Base-by-base conservation (phyloP, 2,797 vertebrate genomes). In the Macrochelys suwanniensis region DNA sequence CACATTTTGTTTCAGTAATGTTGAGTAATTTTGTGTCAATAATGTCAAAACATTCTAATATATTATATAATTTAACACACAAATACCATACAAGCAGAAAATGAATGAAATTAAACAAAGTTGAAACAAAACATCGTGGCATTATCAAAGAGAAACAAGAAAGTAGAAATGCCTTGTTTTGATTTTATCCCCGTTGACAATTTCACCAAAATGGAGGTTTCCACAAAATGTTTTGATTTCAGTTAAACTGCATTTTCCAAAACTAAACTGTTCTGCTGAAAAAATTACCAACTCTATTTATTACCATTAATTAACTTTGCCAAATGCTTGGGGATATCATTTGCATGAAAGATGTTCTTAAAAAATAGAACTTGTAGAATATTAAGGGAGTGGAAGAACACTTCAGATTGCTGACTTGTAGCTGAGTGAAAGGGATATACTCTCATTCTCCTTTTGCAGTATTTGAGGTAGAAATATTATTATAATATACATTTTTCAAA, bases 321-420 rank as follows among this genome's bases (percentile, higher is more conserved):
- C 87, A 92, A 91, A 86, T 37, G 21, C 3, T 26, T 3, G 54
- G 71, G 25, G 51, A 16, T 80, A 57, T 56, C 5, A 42, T 81
- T 87, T 91, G 86, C 37, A 71, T 53, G 11, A 83, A 88, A 84
- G 80, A 11, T 53, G 10, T 47, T 94, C 2, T 71, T 79, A 82
- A 86, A 95, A 93, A 91, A 82, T 68, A 92, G 91, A 94, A 11
- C 21, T 89, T 92, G 17, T 33, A 53, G 65, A 42, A 76, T 3
- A 3, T 37, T 49, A 45, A 31, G 42, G 26, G 25, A 49, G 42
- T 11, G 4, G 49, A 37, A 51, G 16, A 91, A 88, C 53, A 54
- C 82, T 77, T 84, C 51, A 87, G 56, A 68, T 82, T 19, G 45
- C 42, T 78, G 65, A 71, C 19, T 10, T 71, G 19, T 45, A 76